These are phyloP conservation scores for Spodoptera litura DNA, from an alignment of 1,140 invertebrate genomes.

Conservation along the genomic window DNA sequence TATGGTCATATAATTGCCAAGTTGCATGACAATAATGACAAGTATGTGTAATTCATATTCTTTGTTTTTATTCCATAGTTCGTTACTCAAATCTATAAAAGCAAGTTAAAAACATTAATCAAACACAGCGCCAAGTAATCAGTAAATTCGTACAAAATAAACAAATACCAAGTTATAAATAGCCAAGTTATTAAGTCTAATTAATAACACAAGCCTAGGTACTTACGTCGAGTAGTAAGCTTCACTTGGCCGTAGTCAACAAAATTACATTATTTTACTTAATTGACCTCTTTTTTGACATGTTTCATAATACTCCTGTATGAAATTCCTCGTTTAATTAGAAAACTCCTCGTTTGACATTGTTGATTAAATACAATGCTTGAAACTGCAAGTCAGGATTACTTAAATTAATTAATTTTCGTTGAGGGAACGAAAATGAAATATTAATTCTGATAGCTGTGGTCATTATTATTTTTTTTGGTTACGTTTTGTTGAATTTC, in stretches of 20 bases:
- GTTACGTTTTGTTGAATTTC: not conserved
- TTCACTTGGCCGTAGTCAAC: conserved; percentile 1
- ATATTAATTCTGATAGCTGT: not conserved
- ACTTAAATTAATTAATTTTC: conserved; percentile 35
- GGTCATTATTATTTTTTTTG: not conserved
- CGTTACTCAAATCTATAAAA: no score
- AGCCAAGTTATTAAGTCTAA: not conserved
- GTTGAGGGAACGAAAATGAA: not conserved
- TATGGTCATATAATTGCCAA: no score
- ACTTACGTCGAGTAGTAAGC: not conserved
- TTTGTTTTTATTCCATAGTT: no score
- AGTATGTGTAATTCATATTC: no score
- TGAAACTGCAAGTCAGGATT: conserved; percentile 37
- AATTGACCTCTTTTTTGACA: conserved; percentile 25
- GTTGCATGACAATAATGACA: no score
- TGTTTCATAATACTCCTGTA: conserved; percentile 15
- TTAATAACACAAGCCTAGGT: not conserved
- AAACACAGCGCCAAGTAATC: not conserved
- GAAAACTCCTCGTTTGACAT: conserved; percentile 26
- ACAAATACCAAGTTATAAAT: not conserved
- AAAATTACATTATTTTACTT: conserved; percentile 10
- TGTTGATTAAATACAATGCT: conserved; percentile 36
- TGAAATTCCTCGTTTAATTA: conserved; percentile 36
- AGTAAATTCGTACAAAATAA: not conserved
- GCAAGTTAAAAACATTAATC: not conserved